Evolutionary conservation across 2,113 vertebrate species (phyloP), one percentile per base, ranked within the genome.

Genomic region (Herpailurus yagouaroundi): DNA sequence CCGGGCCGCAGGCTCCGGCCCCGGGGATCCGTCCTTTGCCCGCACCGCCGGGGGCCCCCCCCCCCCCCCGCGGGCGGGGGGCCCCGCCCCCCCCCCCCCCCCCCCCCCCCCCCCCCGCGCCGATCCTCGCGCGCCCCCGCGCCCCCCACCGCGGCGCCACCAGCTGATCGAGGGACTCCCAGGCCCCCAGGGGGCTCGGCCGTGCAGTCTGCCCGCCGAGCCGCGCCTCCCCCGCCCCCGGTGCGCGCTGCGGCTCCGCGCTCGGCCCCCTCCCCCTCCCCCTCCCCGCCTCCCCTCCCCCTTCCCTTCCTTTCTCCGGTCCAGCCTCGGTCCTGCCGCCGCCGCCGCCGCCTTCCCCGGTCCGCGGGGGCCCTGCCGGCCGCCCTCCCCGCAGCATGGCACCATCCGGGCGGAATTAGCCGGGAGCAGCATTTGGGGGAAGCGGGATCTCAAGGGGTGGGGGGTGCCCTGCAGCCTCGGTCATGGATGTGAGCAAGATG

Each of bases 401-500:
- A 71, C 50, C 66, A 18, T 60, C 84, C 14, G 95, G 88, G 52
- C 97, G 18, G 89, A 86, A 94, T 92, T 98, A 98, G 86, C 95
- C 2, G 21, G 48, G 81, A 52, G 93, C 88, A 52, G 89, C 85
- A 1, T 63, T 73, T 27, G 18, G 93, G 84, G 79, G 29, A 90
- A 71, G 64, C 66, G 48, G 83, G 94, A 89, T 89, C 88, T 92
- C 96, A 19, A 52, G 89, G 95, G 96, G 82, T 18, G 64, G 84
- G 91, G 97, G 93, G 86, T 88, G 71, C 98, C 88, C 85, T 12
- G 80, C 96, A 84, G 82, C 96, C 94, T 97, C 84, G 90, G 96
- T 94, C 98, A 99, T 99, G 98, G 98, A 99, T 91, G 98, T 98
- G 98, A 97, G 98, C 98, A 99, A 99, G 98, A 98, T 98, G 98